Evolutionary conservation across 2,113 vertebrate genomes (phyloP).

Genomic region (Cynoglossus semilaevis): DNA sequence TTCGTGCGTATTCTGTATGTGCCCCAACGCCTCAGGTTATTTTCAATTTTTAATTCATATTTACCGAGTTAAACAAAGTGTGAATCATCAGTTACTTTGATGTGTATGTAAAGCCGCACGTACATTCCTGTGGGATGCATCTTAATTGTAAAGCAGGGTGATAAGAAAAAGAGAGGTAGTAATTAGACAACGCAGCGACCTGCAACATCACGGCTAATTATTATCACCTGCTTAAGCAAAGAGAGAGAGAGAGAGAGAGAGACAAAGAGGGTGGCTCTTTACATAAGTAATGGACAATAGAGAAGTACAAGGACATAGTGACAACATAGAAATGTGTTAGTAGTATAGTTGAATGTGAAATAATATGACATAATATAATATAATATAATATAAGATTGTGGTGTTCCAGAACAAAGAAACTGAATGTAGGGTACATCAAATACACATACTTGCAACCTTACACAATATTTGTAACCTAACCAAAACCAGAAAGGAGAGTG

Average conservation of each 20-base stretch:
- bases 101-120: background rate
- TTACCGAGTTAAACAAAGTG: background rate
- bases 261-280: background rate
- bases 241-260: background rate
- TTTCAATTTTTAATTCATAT: constrained; percentile 1
- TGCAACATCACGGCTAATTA: constrained; percentile 30
- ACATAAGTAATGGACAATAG: background rate
- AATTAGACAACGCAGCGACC: constrained; percentile 45
- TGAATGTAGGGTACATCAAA: too few relatives aligned
- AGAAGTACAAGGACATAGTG: too few relatives aligned
- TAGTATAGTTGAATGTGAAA: too few relatives aligned
- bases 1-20: too few relatives aligned
- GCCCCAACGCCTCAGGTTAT: background rate
- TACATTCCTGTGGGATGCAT: background rate
- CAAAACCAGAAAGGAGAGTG: too few relatives aligned
- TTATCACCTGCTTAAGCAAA: constrained; percentile 15
- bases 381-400: too few relatives aligned
- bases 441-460: too few relatives aligned
- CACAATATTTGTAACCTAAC: too few relatives aligned
- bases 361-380: too few relatives aligned
- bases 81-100: background rate
- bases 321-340: too few relatives aligned
- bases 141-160: constrained; percentile 8
- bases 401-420: too few relatives aligned
- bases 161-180: constrained; percentile 22